Evolutionary conservation across 2,888 invertebrate species (phyloP).

Genomic region (Eremobia ochroleuca): DNA sequence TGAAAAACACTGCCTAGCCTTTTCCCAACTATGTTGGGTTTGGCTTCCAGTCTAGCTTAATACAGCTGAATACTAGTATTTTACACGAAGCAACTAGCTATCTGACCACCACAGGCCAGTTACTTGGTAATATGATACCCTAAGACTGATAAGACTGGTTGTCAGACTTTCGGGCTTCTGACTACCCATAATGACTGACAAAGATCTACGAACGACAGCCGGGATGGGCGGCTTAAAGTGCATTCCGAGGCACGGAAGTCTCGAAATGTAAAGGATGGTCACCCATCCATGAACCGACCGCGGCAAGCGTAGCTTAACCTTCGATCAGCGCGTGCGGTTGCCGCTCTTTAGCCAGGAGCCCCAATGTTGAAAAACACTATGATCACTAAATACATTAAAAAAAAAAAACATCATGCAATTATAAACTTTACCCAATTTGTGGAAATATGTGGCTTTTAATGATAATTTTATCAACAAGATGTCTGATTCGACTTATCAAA

Average conservation of each 20-base stretch:
- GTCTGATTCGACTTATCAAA: slow-evolving; percentile 10
- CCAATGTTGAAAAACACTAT: not conserved
- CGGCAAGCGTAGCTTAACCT: not conserved
- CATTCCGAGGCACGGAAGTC: not conserved
- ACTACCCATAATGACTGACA: not conserved
- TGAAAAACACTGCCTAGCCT: not conserved
- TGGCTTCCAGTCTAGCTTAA: too few species aligned
- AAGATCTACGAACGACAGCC: not conserved
- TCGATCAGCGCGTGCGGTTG: too few species aligned
- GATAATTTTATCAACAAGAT: not conserved
- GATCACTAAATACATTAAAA: not conserved
- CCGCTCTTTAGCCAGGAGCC: not conserved
- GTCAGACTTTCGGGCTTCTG: not conserved
- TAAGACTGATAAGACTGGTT: not conserved
- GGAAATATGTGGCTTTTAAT: not conserved
- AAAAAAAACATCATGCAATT: not conserved
- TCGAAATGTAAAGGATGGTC: not conserved
- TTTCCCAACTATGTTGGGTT: not conserved
- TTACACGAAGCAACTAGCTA: not conserved
- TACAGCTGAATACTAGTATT: too few species aligned
- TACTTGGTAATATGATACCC: not conserved
- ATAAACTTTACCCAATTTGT: not conserved
- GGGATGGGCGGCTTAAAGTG: not conserved
- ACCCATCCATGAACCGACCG: not conserved
- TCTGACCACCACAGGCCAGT: not conserved